A percentile compares a stretch with the other conserved stretches of the same genome.
Evolutionary conservation across 1,140 invertebrate genomes (phyloP).

Genomic region (Ostrea denselamellosa): DNA sequence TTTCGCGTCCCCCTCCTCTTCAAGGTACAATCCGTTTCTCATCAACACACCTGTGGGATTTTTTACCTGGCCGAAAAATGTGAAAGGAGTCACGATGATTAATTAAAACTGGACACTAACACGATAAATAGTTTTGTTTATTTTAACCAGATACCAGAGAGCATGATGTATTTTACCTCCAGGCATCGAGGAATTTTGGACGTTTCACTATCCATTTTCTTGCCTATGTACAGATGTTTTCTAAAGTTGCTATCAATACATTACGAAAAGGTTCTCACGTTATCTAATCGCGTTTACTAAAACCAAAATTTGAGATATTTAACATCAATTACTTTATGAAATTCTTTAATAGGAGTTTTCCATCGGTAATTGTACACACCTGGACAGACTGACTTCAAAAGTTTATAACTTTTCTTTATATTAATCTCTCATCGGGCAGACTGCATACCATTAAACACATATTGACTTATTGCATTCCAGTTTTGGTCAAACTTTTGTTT

Average conservation of each 20-base stretch:
- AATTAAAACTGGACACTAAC: constrained; percentile 31
- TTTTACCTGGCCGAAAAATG: constrained; percentile 14
- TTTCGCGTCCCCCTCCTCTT: constrained; percentile 18
- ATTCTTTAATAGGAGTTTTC: background rate
- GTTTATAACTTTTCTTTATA: too few relatives aligned
- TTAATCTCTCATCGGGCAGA: too few relatives aligned
- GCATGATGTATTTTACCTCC: constrained; percentile 28
- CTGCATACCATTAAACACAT: too few relatives aligned
- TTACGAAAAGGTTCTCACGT: background rate
- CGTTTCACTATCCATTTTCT: constrained; percentile 26
- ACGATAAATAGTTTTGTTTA: constrained; percentile 34
- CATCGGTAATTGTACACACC: background rate
- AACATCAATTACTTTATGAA: background rate
- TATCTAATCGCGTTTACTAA: background rate
- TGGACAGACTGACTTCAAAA: too few relatives aligned
- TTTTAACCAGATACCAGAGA: constrained; percentile 20
- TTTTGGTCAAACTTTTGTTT: constrained; percentile 4
- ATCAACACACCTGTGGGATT: constrained; percentile 36
- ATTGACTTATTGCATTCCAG: background rate
- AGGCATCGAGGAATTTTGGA: constrained; percentile 30
- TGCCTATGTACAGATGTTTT: background rate
- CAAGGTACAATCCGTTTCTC: constrained; percentile 17
- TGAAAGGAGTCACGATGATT: constrained; percentile 19
- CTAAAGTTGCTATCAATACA: background rate
- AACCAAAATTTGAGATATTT: background rate